Conservation (phyloP, 2,888 invertebrate genomes). For the Leucophenga maculata region DNA sequence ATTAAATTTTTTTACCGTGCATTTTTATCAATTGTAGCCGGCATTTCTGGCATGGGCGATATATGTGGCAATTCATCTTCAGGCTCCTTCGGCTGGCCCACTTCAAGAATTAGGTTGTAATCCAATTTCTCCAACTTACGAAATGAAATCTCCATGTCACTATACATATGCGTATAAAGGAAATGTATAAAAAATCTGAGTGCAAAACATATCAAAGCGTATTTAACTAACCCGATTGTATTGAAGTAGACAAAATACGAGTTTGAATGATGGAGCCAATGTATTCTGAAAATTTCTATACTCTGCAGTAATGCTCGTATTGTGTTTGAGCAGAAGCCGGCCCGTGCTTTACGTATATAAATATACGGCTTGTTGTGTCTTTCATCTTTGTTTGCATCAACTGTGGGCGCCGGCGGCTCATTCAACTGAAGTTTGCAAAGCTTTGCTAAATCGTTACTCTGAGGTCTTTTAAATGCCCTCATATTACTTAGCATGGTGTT, state of each 20-base stretch:
- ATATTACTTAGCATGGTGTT: too few relatives aligned
- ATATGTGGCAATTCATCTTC: not conserved
- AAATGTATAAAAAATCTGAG: not conserved
- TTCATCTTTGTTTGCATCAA: too few relatives aligned
- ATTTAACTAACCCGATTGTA: conserved; percentile 40
- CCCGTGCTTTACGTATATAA: too few relatives aligned
- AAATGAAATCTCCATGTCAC: conserved; percentile 54
- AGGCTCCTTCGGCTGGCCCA: conserved; percentile 35
- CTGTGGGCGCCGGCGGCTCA: too few relatives aligned
- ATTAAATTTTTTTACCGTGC: not conserved
- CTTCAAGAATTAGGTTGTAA: conserved; percentile 44
- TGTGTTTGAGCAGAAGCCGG: not conserved
- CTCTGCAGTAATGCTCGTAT: conserved; percentile 24
- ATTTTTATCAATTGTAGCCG: not conserved
- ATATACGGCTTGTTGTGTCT: too few relatives aligned
- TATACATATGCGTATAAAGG: too few relatives aligned
- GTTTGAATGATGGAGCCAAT: conserved; percentile 23
- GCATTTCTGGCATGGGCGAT: not conserved
- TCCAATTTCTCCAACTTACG: conserved; percentile 47
- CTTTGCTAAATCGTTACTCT: too few relatives aligned
- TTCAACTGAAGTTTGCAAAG: too few relatives aligned
- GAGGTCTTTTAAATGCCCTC: too few relatives aligned
- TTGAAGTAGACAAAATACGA: conserved; percentile 44
- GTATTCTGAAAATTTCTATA: conserved; percentile 29
- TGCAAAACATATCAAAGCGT: not conserved